These are phyloP conservation scores for Morus bassanus DNA, from an alignment of 2,797 vertebrate genomes.

Conservation along the genomic window DNA sequence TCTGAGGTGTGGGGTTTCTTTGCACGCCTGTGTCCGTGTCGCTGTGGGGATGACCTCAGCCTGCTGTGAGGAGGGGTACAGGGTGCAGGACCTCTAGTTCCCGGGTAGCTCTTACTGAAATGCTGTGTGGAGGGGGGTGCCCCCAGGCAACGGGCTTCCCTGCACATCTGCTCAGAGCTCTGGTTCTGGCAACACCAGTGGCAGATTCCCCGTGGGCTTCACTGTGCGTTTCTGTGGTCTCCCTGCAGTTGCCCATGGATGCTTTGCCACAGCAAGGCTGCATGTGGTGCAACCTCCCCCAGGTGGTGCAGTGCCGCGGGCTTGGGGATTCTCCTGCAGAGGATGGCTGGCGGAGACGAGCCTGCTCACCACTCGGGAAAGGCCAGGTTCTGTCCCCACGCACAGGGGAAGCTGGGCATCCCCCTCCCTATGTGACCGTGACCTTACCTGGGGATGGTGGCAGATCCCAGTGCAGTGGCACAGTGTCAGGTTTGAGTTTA, in stretches of 20 bases:
- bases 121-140: fast-evolving
- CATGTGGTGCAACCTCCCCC: fast-evolving
- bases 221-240: fast-evolving
- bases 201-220: background rate
- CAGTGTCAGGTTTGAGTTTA: fast-evolving
- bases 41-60: background rate
- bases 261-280: background rate
- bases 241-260: no score
- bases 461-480: fast-evolving
- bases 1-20: background rate
- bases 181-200: background rate
- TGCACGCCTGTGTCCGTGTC: fast-evolving
- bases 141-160: background rate
- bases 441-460: fast-evolving
- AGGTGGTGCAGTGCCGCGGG: fast-evolving
- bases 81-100: background rate
- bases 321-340: background rate
- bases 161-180: background rate
- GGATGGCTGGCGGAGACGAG: fast-evolving
- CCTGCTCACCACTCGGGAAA: fast-evolving
- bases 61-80: fast-evolving
- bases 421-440: fast-evolving
- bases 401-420: background rate
- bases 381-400: fast-evolving
- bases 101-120: background rate